Evolutionary conservation across 2,113 vertebrate species (phyloP), one percentile per base, ranked within the genome.

Genomic region (Axis porcinus): DNA sequence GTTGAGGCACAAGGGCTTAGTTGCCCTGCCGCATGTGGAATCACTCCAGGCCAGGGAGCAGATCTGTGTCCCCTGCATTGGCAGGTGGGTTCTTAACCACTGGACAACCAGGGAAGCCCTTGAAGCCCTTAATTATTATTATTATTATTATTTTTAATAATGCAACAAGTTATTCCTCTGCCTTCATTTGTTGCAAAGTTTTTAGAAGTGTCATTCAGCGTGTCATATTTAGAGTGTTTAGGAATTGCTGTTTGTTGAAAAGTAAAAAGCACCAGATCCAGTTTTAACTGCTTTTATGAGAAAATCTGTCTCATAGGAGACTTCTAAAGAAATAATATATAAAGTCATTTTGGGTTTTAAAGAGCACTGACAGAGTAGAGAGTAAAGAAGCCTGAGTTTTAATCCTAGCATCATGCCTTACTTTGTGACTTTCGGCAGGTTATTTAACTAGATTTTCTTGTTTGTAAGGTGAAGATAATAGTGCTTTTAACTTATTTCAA

Each of bases 311-410:
- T 57, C 6, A 55, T 64, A 27, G 10, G 28, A 11, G 5, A 3
- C 14, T 94, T 95, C 79, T 81, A 52, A 84, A 91, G 67, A 96
- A 82, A 81, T 82, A 52, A 36, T 50, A n/a, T 36, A 10, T 67
- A 67, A 84, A 87, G 40, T 93, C 25, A 28, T 78, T 64, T 86
- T 91, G 16, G 2, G 64, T 94, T 97, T 97, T 95, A 55, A 78
- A 86, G 33, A 60, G 16, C 21, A 50, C 21, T 85, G 45, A 14
- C 15, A 90, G 50, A 90, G 30, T 89, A 90, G 54, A 90, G 55
- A 95, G 40, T 91, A 81, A 94, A 85, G 45, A 96, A 85, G 33
- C 70, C 36, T 95, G 33, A 79, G 5, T 89, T 97, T 96, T 93
- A 93, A 86, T 95, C 21, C 45, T 97, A 64, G 4, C 36, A 91